These are phyloP conservation scores for Kryptopterus vitreolus DNA, from an alignment of 2,797 vertebrate genomes.

Conservation along the genomic window DNA sequence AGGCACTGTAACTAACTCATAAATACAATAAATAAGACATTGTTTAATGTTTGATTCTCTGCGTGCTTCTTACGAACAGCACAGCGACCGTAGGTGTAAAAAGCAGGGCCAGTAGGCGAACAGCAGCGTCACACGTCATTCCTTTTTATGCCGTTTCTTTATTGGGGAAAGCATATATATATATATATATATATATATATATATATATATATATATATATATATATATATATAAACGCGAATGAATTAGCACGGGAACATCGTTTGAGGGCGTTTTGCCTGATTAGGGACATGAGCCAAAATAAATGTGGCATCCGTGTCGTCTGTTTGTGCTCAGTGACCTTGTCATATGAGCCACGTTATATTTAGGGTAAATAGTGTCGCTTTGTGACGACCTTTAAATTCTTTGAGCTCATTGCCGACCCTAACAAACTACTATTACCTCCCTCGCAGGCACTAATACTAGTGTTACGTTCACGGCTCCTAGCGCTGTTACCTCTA, in stretches of 20 bases:
- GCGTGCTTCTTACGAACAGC: not conserved
- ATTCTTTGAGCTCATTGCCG: not conserved
- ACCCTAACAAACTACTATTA: not conserved
- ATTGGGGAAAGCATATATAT: not conserved
- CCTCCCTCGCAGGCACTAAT: too few species aligned
- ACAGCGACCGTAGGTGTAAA: not conserved
- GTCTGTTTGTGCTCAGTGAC: not conserved
- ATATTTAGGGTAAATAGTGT: constrained; percentile 15
- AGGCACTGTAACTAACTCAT: not conserved
- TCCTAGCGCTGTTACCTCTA: too few species aligned
- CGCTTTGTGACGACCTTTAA: not conserved
- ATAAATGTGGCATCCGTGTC: not conserved
- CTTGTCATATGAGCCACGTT: not conserved
- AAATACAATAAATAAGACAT: not conserved
- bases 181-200: not conserved
- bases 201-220: not conserved
- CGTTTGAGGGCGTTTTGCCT: not conserved
- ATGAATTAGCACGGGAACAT: not conserved
- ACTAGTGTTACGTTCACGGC: too few species aligned
- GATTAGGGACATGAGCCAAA: not conserved
- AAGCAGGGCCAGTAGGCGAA: not conserved
- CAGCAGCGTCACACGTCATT: constrained; percentile 4
- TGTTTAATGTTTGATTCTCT: constrained; percentile 17
- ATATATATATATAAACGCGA: not conserved
- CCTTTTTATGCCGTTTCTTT: constrained; percentile 18